Percentiles rank a stretch among this genome's conserved stretches.
These are phyloP conservation scores for Apeltes quadracus DNA, from an alignment of 2,113 vertebrate species.

Conservation along the genomic window DNA sequence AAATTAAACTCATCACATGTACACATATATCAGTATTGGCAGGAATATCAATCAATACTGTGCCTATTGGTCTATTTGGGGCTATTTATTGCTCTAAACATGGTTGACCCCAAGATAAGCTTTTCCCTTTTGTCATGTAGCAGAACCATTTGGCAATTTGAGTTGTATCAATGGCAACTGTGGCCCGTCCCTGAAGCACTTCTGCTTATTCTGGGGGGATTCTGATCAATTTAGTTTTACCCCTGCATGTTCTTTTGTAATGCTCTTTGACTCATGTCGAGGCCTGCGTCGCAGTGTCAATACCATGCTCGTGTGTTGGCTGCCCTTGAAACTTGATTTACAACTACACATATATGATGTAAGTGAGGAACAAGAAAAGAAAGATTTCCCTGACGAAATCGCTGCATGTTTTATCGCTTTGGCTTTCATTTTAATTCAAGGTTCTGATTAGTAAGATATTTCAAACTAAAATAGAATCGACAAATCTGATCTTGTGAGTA, in stretches of 20 bases:
- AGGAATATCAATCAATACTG: background rate
- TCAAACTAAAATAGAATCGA: background rate
- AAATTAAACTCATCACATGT: background rate
- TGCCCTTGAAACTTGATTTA: background rate
- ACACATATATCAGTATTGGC: background rate
- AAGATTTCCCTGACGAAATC: background rate
- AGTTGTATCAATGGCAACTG: no score
- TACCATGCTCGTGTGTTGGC: background rate
- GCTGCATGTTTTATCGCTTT: background rate
- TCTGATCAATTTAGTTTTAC: conserved; percentile 5
- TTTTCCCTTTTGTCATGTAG: background rate
- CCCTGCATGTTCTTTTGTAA: conserved; percentile 15
- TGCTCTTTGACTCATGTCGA: conserved; percentile 28
- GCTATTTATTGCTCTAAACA: background rate
- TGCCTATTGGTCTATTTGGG: background rate
- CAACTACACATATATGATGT: background rate
- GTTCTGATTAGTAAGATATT: background rate
- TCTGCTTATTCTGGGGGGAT: conserved; percentile 21
- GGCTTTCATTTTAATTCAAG: background rate
- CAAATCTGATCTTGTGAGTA: background rate
- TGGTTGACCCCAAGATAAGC: background rate
- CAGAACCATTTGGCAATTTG: conserved; percentile 14
- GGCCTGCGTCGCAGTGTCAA: conserved; percentile 12
- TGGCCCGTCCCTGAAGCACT: background rate
- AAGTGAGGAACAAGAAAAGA: background rate